phyloP scores from a whole-genome alignment of 2,113 vertebrate species.

The Dendropsophus ebraccatus region DNA sequence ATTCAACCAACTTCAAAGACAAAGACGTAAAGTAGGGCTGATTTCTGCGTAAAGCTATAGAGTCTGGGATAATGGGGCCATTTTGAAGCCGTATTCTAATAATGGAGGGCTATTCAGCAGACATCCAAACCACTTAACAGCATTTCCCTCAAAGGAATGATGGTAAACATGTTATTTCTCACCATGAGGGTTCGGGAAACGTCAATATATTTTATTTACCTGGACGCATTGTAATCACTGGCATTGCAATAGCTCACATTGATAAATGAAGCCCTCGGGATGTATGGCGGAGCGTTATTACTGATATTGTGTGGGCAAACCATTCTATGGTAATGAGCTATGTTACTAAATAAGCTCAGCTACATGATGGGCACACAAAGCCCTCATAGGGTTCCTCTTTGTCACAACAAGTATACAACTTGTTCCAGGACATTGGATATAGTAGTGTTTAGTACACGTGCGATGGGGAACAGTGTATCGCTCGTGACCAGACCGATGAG shows the following conservation, averaged over 20 bases:
- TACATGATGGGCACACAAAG: neutral
- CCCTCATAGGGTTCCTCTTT: neutral
- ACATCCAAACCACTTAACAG: conserved; percentile 22
- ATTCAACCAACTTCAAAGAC: neutral
- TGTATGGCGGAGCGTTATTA: neutral
- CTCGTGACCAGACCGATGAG: neutral
- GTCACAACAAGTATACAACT: conserved; percentile 5
- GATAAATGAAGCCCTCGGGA: neutral
- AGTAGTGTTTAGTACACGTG: neutral
- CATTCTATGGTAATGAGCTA: neutral
- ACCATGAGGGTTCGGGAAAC: neutral
- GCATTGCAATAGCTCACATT: neutral
- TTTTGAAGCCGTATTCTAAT: conserved; percentile 26
- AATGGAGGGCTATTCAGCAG: conserved; percentile 33
- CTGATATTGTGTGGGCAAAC: neutral
- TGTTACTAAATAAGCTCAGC: conserved; percentile 1
- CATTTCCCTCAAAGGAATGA: neutral
- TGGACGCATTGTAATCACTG: neutral
- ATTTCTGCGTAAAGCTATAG: conserved; percentile 32
- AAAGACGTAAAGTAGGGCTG: neutral
- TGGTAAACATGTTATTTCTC: conserved; percentile 4
- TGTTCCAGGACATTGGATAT: neutral
- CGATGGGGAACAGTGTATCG: neutral
- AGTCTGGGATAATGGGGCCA: neutral
- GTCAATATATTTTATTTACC: conserved; percentile 30